phyloP scores from a whole-genome alignment of 2,888 invertebrate species.

The Morpho deidamia region DNA sequence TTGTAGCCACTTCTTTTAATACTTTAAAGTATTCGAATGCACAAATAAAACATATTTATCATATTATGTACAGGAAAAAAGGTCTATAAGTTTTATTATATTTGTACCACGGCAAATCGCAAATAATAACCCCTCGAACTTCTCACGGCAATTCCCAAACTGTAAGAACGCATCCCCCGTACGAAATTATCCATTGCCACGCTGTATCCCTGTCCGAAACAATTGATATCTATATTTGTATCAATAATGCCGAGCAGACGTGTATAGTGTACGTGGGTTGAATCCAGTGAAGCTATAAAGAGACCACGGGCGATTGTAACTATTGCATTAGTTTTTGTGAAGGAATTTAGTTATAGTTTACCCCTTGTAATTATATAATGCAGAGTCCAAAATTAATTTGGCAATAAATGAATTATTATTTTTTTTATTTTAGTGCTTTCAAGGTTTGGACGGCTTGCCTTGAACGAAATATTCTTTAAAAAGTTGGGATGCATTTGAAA shows the following conservation, averaged over 20 bases:
- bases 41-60: no score
- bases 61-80: no score
- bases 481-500: no score
- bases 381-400: no score
- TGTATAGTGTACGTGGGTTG: slow-evolving; percentile 66
- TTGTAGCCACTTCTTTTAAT: no score
- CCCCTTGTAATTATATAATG: background rate
- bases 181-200: slow-evolving; percentile 48
- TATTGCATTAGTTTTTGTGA: slow-evolving; percentile 36
- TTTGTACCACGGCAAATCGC: no score
- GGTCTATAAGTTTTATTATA: no score
- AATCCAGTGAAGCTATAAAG: slow-evolving; percentile 49
- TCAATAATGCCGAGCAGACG: slow-evolving; percentile 74
- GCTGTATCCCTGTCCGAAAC: slow-evolving; percentile 68
- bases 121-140: background rate
- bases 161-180: slow-evolving; percentile 2
- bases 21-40: no score
- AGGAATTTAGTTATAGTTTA: slow-evolving; percentile 31
- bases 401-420: no score
- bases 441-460: no score
- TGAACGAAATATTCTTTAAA: no score
- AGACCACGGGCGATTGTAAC: slow-evolving; percentile 45
- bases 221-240: slow-evolving; percentile 78
- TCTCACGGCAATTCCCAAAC: slow-evolving; percentile 5
- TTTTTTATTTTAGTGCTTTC: no score